These are phyloP conservation scores for Arizona elegans DNA, from an alignment of 2,113 vertebrate species.

Conservation along the genomic window DNA sequence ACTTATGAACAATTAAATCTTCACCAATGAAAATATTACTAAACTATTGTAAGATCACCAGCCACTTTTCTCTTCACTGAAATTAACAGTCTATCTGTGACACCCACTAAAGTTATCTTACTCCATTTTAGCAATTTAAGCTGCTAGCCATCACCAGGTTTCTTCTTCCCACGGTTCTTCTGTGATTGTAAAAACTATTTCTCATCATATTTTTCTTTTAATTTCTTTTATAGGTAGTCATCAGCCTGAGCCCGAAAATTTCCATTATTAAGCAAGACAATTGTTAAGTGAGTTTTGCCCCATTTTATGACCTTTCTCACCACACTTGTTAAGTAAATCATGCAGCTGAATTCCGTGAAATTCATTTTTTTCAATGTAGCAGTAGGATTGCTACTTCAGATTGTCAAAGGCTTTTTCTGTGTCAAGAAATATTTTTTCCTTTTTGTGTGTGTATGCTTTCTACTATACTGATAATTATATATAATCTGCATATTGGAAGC, in stretches of 20 bases:
- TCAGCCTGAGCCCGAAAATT: too few relatives aligned
- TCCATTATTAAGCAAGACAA: too few relatives aligned
- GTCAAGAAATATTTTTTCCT: background rate
- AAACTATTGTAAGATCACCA: background rate
- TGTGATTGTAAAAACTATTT: background rate
- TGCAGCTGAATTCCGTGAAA: background rate
- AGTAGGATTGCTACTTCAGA: too few relatives aligned
- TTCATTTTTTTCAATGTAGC: too few relatives aligned
- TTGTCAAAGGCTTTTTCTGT: background rate
- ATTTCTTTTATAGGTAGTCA: background rate
- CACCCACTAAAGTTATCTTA: background rate
- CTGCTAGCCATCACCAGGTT: background rate
- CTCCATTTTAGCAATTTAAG: background rate
- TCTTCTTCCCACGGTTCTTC: background rate
- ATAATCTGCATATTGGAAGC: too few relatives aligned
- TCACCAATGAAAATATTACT: background rate
- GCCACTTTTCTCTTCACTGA: background rate
- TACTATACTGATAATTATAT: background rate
- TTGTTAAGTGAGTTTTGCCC: too few relatives aligned
- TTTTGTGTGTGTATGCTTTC: background rate
- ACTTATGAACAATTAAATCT: background rate
- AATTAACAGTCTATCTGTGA: too few relatives aligned
- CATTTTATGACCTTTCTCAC: too few relatives aligned
- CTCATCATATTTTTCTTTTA: background rate
- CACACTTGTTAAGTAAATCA: background rate